phyloP scores from a whole-genome alignment of 2,797 vertebrate species.

The Sciurus carolinensis region DNA sequence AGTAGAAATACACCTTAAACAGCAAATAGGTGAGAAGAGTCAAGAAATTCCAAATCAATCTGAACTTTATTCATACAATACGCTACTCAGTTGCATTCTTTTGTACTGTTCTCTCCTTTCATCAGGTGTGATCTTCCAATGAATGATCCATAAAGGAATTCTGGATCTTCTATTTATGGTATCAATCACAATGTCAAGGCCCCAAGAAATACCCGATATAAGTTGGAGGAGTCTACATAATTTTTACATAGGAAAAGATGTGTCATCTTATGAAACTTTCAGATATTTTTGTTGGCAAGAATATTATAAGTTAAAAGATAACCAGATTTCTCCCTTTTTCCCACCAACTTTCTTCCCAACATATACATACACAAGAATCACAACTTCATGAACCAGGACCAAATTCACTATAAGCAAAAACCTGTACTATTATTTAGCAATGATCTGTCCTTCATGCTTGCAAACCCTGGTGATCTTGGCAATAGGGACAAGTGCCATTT shows the following conservation, averaged over 20 bases:
- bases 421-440: conserved; percentile 4
- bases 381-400: not conserved
- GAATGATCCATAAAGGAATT: not conserved
- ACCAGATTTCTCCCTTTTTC: not conserved
- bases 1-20: not conserved
- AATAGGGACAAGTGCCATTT: not conserved
- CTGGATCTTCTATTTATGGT: not conserved
- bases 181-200: not conserved
- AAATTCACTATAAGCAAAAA: not conserved
- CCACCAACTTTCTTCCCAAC: not conserved
- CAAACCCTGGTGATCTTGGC: not conserved
- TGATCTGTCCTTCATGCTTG: not conserved
- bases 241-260: conserved; percentile 7
- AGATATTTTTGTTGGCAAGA: conserved; percentile 5
- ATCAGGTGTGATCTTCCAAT: not conserved
- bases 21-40: not conserved
- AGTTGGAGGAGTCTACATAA: not conserved
- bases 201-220: not conserved
- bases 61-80: not conserved
- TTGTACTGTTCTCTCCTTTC: not conserved
- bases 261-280: conserved; percentile 12
- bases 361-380: not conserved
- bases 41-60: not conserved
- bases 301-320: conserved; percentile 37
- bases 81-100: not conserved